These are phyloP conservation scores for Petaurus breviceps DNA, from an alignment of 2,113 vertebrate species.

Conservation along the genomic window DNA sequence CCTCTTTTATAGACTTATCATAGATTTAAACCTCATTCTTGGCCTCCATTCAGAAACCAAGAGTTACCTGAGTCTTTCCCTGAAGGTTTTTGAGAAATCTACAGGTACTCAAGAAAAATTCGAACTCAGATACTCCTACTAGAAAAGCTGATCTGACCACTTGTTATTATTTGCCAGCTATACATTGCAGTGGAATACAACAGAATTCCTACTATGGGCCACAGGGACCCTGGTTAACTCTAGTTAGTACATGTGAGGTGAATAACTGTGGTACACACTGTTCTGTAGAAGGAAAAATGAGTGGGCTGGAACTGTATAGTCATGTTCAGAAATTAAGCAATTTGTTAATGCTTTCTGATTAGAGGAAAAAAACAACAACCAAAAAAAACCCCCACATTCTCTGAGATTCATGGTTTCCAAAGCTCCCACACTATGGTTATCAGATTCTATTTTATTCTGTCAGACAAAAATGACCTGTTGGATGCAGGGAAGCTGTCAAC, in stretches of 20 bases:
- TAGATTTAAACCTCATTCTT: constrained; percentile 78
- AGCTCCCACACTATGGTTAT: neutral
- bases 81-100: constrained; percentile 59
- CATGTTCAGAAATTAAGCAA: neutral
- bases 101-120: constrained; percentile 38
- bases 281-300: neutral
- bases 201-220: neutral
- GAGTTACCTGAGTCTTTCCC: constrained; percentile 67
- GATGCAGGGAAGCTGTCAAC: neutral
- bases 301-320: neutral
- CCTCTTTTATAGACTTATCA: constrained; percentile 80
- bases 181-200: neutral
- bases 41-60: constrained; percentile 76
- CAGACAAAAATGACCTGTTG: neutral
- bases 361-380: no score
- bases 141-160: neutral
- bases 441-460: neutral
- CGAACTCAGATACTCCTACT: neutral
- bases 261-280: neutral
- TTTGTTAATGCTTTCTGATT: neutral
- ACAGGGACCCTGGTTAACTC: neutral
- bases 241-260: neutral
- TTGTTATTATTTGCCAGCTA: neutral
- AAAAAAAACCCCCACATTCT: neutral
- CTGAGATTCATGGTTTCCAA: neutral